Base-by-base conservation (phyloP, 1,140 invertebrate genomes). In the Brachionus calyciflorus region DNA sequence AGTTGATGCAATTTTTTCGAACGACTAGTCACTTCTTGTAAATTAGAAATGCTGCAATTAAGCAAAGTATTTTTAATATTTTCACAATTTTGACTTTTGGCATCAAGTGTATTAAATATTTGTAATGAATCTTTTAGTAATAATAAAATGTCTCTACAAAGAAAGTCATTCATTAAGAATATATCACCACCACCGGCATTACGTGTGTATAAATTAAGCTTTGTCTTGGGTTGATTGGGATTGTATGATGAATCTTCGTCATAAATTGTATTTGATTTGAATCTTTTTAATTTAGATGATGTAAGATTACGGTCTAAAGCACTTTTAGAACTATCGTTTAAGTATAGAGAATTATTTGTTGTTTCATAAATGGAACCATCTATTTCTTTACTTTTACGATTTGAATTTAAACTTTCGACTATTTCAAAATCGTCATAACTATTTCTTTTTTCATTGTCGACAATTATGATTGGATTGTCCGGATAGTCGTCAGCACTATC, bases 111-210 rank as follows among this genome's bases (percentile, higher is more conserved):
- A 14, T 17, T 46, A n/a, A 28, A 40, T 3, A 10, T 9, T 14
- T 26, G 55, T 30, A 69, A 46, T 21, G 21, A 75, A 12, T 82
- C 81, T 77, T 82, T 83, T 4, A 85, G 48, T 78, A 83, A 75
- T 4, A 79, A 63, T 5, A 84, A 77, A 65, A 85, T 79, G 78
- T 85, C 84, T 46, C 84, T 77, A 1, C 82, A 80, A 1, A 83
- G 19, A 75, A 83, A 85, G 26, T 85, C 83, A 80, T 83, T 84
- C 4, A 77, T 78, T 6, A 85, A 53, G 79, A 84, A 84, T 24
- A 19, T 6, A 7, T 51, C 41, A 17, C 65, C 65, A n/a, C 65
- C 65, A 46, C 24, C 21, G 19, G 44, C 69, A n/a, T 48, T 24
- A n/a, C 44, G 40, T 21, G 28, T 14, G 37, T 19, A 24, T 1